Percentiles rank a stretch among this genome's conserved stretches.
phyloP scores from a whole-genome alignment of 2,113 vertebrate species.

The Falcunculus frontatus region DNA sequence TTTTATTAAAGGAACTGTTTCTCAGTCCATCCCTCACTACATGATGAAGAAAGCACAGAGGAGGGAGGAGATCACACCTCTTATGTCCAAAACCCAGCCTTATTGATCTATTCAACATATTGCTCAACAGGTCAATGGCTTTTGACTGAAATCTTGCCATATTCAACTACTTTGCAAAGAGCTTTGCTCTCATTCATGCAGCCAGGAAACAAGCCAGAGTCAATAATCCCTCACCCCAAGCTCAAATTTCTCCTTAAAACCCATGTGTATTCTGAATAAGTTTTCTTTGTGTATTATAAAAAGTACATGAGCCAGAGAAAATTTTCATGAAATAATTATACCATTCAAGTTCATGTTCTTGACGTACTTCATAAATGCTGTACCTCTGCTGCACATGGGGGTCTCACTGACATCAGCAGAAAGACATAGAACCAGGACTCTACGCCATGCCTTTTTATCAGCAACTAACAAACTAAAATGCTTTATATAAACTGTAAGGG shows the following conservation, averaged over 20 bases:
- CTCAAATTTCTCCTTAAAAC: conserved; percentile 41
- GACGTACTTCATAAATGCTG: background rate
- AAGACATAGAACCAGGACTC: background rate
- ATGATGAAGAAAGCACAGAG: background rate
- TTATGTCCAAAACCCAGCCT: background rate
- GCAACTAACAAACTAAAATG: background rate
- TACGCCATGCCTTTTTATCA: background rate
- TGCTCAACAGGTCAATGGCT: background rate
- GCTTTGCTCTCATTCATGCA: conserved; percentile 14
- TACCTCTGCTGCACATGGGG: background rate
- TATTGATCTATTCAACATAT: background rate
- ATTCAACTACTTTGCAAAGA: background rate
- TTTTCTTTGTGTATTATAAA: conserved; percentile 44
- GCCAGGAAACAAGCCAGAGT: conserved; percentile 43
- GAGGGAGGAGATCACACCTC: background rate
- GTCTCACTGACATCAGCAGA: background rate
- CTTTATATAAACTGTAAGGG: background rate
- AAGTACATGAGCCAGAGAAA: conserved; percentile 9
- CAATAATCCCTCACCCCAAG: conserved; percentile 29
- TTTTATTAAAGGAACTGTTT: background rate
- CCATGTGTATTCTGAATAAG: conserved; percentile 11
- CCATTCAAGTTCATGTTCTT: background rate
- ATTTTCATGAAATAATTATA: conserved; percentile 16
- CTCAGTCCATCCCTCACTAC: background rate
- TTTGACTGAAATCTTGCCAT: conserved; percentile 24